Conservation (phyloP, 2,888 invertebrate species). For the Pseudoips prasinana region DNA sequence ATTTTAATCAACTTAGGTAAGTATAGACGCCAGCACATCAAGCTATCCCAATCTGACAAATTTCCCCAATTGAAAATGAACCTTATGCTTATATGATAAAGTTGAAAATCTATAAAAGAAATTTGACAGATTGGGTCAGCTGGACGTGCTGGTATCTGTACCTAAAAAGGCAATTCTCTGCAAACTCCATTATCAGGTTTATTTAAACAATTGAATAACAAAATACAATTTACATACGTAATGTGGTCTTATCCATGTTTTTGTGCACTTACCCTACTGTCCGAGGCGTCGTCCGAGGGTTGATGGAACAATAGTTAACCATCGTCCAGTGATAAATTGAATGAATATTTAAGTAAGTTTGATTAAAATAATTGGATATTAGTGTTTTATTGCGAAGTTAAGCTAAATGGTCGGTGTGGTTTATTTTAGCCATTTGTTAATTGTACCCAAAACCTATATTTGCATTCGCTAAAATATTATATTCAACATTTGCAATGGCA, state of each 20-base stretch:
- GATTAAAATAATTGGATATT: slow-evolving; percentile 47
- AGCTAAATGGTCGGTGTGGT: slow-evolving; percentile 21
- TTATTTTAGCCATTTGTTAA: not conserved
- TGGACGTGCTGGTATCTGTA: too few relatives aligned
- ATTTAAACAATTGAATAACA: slow-evolving; percentile 52
- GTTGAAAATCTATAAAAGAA: too few relatives aligned
- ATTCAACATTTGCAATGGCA: too few relatives aligned
- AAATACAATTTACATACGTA: slow-evolving; percentile 70
- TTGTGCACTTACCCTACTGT: slow-evolving; percentile 33
- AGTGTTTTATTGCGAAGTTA: slow-evolving; percentile 28
- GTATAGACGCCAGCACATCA: too few relatives aligned
- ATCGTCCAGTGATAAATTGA: slow-evolving; percentile 58
- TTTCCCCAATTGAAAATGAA: too few relatives aligned
- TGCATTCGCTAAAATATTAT: too few relatives aligned
- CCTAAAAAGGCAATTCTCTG: slow-evolving; percentile 32
- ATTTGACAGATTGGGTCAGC: too few relatives aligned
- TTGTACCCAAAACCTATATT: too few relatives aligned
- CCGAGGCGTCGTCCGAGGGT: slow-evolving; percentile 33
- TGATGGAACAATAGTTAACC: slow-evolving; percentile 54
- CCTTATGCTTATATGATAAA: too few relatives aligned
- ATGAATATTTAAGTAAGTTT: slow-evolving; percentile 61
- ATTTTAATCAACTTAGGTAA: slow-evolving; percentile 41
- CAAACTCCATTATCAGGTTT: slow-evolving; percentile 35
- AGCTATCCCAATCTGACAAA: too few relatives aligned
- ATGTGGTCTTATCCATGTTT: slow-evolving; percentile 61